These are phyloP conservation scores for Propithecus deckenii DNA, from an alignment of 2,797 vertebrate species.

Conservation along the genomic window DNA sequence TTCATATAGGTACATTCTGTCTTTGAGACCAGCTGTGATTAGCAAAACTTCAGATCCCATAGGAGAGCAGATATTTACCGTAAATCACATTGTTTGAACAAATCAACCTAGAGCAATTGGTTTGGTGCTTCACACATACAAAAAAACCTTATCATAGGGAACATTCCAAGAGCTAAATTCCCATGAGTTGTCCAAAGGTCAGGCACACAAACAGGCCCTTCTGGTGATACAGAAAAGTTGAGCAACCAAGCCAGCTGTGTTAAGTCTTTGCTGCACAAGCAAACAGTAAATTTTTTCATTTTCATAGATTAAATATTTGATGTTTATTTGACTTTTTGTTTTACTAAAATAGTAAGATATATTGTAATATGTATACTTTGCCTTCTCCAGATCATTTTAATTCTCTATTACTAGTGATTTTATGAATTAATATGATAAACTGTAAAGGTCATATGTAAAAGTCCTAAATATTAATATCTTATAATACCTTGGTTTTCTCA, in stretches of 20 bases:
- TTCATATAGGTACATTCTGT: neutral
- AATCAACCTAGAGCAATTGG: neutral
- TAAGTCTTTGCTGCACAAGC: neutral
- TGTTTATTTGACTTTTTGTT: constrained; percentile 7
- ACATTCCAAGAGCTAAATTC: neutral
- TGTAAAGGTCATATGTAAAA: constrained; percentile 16
- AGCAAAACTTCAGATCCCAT: neutral
- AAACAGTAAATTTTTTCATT: neutral
- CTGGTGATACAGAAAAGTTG: neutral
- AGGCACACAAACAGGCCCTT: neutral
- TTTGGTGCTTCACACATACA: neutral
- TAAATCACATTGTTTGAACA: neutral
- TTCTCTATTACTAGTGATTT: neutral
- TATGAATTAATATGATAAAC: constrained; percentile 21
- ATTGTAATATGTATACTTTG: neutral
- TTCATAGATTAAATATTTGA: neutral
- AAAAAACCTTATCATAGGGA: neutral
- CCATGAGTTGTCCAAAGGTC: neutral
- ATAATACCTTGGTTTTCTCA: neutral
- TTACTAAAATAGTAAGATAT: constrained; percentile 11
- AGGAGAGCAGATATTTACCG: neutral
- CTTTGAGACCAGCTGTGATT: neutral
- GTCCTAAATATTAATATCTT: neutral
- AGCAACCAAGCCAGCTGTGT: neutral
- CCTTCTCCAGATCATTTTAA: neutral